Evolutionary conservation across 2,888 invertebrate genomes (phyloP), one percentile per base, ranked within the genome.

Genomic region (Archips crataeganus): DNA sequence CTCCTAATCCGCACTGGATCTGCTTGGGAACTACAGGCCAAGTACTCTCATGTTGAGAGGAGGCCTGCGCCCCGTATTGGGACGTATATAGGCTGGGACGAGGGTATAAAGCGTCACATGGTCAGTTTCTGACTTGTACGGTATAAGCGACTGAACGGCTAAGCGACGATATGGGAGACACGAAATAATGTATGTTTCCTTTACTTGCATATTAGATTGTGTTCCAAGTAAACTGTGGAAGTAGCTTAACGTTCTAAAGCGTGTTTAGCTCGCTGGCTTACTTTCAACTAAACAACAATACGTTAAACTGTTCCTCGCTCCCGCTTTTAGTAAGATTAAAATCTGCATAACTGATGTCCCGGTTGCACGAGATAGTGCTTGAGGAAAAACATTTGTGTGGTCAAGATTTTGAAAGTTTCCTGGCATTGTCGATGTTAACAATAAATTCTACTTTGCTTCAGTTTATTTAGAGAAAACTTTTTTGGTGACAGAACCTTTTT

Each of bases 301-400:
- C 74, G 72, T 74, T 77, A 76, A 75, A 75, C 75, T 75, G 68
- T 61, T 70, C 70, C 76, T 71, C 84, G 83, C 80, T 79, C 71
- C 57, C 74, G 86, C 87, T 89, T 86, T 90, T 88, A 90, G 87
- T 84, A 78, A 87, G 83, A 90, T 91, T 90, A 90, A 88, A 90
- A 88, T 88, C 85, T 88, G 85, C 87, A 89, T 90, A 85, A 84
- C 85, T 85, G 81, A 89, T 87, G 85, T 75, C 75, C 76, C 77
- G 76, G 73, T 76, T 74, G 72, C 64, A 32, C 63, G 71, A 49
- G 68, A 23, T 34, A n/a, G 23, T n/a, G 23, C 39, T 68, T 76
- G 59, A 61, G 34, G 62, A 34, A 49, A 54, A 57, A 63, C 51
- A 75, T 68, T 61, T 60, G 51, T 70, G 23, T 54, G 49, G 69